A percentile compares a stretch with the other conserved stretches of the same genome.
phyloP scores from a whole-genome alignment of 37 sponge, comb jelly and placozoan genomes.

The Beroe ovata region DNA sequence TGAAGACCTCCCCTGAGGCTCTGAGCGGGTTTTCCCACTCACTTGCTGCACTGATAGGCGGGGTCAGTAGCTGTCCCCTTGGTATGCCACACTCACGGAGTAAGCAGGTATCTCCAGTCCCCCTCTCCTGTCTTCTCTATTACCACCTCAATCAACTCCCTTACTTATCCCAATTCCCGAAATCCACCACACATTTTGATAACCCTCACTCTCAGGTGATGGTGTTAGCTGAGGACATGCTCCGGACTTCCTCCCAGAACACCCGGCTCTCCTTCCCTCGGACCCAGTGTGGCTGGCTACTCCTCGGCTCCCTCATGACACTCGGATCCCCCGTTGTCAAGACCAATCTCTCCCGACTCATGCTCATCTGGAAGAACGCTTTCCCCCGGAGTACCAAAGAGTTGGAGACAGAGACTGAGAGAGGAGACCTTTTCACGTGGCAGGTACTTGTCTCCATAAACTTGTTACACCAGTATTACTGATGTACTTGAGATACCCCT shows the following conservation, averaged over 20 bases:
- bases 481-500: no score
- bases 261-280: constrained; percentile 69
- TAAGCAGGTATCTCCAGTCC: no score
- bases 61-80: constrained; percentile 78
- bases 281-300: constrained; percentile 82
- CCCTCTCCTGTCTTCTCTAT: no score
- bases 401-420: constrained; percentile 79
- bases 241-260: constrained; percentile 70
- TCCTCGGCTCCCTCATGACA: constrained; percentile 86
- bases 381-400: constrained; percentile 95
- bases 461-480: no score
- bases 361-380: constrained; percentile 77
- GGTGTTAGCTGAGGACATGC: constrained; percentile 72
- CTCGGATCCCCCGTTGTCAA: constrained; percentile 84
- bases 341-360: constrained; percentile 75
- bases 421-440: constrained; percentile 71
- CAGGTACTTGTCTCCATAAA: no score
- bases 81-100: constrained; percentile 76
- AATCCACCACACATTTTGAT: no score
- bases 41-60: constrained; percentile 85
- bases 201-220: no score
- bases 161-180: no score
- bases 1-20: constrained; percentile 69
- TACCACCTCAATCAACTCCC: no score
- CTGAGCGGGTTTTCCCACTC: constrained; percentile 80